Evolutionary conservation across 2,888 invertebrate genomes (phyloP).

Genomic region (Euplagia quadripunctaria): DNA sequence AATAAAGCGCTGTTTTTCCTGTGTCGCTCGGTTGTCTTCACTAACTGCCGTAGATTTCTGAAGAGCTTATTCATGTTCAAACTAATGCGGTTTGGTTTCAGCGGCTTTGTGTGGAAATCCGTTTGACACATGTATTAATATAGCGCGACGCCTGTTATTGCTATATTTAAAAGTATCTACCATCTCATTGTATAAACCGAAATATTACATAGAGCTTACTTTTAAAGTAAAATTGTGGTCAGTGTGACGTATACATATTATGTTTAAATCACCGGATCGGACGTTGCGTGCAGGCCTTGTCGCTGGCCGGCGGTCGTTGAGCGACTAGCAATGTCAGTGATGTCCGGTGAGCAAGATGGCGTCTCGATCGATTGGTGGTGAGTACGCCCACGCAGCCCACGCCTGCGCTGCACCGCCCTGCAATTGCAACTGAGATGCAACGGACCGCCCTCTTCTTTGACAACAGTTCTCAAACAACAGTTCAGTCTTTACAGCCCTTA

Average conservation of each 20-base stretch:
- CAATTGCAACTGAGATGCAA: slow-evolving; percentile 71
- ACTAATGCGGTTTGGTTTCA: slow-evolving; percentile 78
- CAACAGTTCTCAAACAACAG: slow-evolving; percentile 30
- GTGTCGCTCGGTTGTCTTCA: slow-evolving; percentile 66
- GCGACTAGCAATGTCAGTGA: slow-evolving; percentile 67
- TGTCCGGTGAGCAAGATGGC: slow-evolving; percentile 81
- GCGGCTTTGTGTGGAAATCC: slow-evolving; percentile 68
- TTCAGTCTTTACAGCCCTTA: slow-evolving; percentile 17
- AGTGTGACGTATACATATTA: slow-evolving; percentile 11
- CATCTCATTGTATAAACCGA: slow-evolving; percentile 4
- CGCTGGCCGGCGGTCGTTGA: slow-evolving; percentile 52
- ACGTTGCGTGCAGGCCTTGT: slow-evolving; percentile 39
- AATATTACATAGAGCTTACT: background rate
- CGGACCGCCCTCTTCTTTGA: slow-evolving; percentile 64
- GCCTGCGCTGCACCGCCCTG: slow-evolving; percentile 83
- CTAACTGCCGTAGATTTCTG: slow-evolving; percentile 74
- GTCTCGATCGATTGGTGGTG: slow-evolving; percentile 79
- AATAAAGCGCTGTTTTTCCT: slow-evolving; percentile 70
- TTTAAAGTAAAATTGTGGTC: background rate
- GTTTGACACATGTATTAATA: slow-evolving; percentile 65
- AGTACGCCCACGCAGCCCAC: slow-evolving; percentile 82
- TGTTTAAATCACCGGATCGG: slow-evolving; percentile 26
- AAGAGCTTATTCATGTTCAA: slow-evolving; percentile 83
- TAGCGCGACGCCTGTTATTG: slow-evolving; percentile 28
- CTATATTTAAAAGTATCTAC: slow-evolving; percentile 23